Evolutionary conservation across 1,140 invertebrate genomes (phyloP).

Genomic region (Halesus radiatus): DNA sequence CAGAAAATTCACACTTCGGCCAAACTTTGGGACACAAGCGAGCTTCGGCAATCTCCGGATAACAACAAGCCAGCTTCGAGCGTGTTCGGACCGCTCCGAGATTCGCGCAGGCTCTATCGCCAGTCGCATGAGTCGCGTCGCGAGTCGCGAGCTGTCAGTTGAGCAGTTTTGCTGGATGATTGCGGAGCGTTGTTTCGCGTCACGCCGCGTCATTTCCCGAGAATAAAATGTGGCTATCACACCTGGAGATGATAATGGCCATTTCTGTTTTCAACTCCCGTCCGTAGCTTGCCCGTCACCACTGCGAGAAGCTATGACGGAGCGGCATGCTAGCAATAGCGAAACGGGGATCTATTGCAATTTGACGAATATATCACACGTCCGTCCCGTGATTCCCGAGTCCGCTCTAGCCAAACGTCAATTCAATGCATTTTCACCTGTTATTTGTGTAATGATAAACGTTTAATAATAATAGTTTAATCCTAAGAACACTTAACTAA

Average conservation of each 20-base stretch:
- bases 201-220: slow-evolving; percentile 8
- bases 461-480: not conserved
- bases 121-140: no score
- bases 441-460: slow-evolving; percentile 30
- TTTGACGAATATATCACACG: slow-evolving; percentile 27
- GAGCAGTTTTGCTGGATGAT: slow-evolving; percentile 11
- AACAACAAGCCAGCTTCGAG: slow-evolving; percentile 19
- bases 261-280: slow-evolving; percentile 11
- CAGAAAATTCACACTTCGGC: slow-evolving; percentile 12
- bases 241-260: slow-evolving; percentile 3
- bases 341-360: slow-evolving; percentile 17
- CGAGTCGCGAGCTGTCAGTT: slow-evolving; percentile 25
- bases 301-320: slow-evolving; percentile 22
- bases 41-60: slow-evolving; percentile 9
- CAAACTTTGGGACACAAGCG: not conserved
- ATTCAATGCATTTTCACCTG: slow-evolving; percentile 36
- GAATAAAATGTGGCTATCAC: slow-evolving; percentile 34
- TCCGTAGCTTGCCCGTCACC: not conserved
- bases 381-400: slow-evolving; percentile 17
- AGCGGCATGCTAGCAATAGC: not conserved
- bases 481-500: slow-evolving; percentile 18
- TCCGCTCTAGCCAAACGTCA: slow-evolving; percentile 18
- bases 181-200: not conserved
- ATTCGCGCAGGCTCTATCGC: slow-evolving; percentile 27
- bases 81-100: not conserved